A percentile compares a stretch with the other conserved stretches of the same genome.
Evolutionary conservation across 2,797 vertebrate genomes (phyloP).

Genomic region (Oreochromis mossambicus): DNA sequence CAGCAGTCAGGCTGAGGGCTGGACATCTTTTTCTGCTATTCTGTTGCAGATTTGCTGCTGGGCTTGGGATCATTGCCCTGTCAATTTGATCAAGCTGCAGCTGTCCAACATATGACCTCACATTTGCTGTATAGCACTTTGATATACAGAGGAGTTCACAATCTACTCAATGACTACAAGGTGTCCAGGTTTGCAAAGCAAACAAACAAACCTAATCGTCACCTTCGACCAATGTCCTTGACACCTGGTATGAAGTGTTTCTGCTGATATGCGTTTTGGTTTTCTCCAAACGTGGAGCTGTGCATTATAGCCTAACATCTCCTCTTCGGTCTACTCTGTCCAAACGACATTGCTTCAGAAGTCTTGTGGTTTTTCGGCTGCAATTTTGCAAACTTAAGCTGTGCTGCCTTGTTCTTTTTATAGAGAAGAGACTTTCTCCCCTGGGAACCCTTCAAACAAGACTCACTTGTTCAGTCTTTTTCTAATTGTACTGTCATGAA

Average conservation of each 20-base stretch:
- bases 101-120: background rate
- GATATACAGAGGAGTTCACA: background rate
- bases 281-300: background rate
- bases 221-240: background rate
- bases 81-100: background rate
- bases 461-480: background rate
- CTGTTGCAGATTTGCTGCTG: background rate
- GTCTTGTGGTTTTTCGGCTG: background rate
- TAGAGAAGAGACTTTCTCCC: background rate
- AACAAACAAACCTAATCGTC: background rate
- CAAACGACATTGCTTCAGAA: background rate
- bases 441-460: background rate
- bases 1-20: background rate
- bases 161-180: background rate
- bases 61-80: background rate
- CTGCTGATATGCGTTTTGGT: background rate
- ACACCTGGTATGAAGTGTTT: background rate
- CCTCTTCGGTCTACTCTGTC: background rate
- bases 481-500: background rate
- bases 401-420: background rate
- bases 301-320: background rate
- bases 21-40: background rate
- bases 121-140: background rate
- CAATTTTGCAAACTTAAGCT: background rate
- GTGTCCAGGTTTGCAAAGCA: background rate